Base-by-base conservation (phyloP, 2,797 vertebrate species). In the Oophaga sylvatica region DNA sequence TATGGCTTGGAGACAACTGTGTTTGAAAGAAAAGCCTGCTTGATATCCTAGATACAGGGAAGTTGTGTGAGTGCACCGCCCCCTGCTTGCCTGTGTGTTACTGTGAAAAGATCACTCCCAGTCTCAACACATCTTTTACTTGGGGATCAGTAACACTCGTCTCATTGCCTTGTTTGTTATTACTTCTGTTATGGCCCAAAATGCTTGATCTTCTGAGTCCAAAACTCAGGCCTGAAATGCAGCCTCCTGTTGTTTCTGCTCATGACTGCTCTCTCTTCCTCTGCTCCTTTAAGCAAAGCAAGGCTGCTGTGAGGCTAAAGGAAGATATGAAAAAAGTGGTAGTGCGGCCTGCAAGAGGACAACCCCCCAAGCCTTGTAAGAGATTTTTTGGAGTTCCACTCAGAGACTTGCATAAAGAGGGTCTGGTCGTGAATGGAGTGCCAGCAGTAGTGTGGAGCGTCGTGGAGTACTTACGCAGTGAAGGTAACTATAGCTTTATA, bases 281-380 rank as follows among this genome's bases (percentile, higher is more conserved):
- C 11, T 91, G 91, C 81, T 94, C 90, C 90, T 92, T 95, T 87
- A 96, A 99, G 97, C 97, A 97, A 94, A 96, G 95, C 93, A 97
- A 95, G 91, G 91, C 96, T 0, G 93, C 96, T 0, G 95, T 96
- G 90, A 95, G 93, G 91, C 95, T 98, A 87, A 97, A 95, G 91
- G 96, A 98, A 92, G 97, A 98, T 92, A 95, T 98, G 96, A 97
- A 97, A 93, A 97, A 94, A 94, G 95, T 97, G 91, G 96, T 95
- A 2, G 93, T 94, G 0, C 92, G 95, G 85, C 96, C 97, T 75
- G 92, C 95, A 26, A 92, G 91, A 87, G 94, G 93, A 87, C 92
- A 95, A 90, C 93, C 87, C 88, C 80, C 89, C 0, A 71, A 83
- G 0, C 76, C 89, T 7, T 91, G 87, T 71, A 92, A 87, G 60